Base-by-base conservation (phyloP, 2,888 invertebrate genomes). In the Idaea straminata region DNA sequence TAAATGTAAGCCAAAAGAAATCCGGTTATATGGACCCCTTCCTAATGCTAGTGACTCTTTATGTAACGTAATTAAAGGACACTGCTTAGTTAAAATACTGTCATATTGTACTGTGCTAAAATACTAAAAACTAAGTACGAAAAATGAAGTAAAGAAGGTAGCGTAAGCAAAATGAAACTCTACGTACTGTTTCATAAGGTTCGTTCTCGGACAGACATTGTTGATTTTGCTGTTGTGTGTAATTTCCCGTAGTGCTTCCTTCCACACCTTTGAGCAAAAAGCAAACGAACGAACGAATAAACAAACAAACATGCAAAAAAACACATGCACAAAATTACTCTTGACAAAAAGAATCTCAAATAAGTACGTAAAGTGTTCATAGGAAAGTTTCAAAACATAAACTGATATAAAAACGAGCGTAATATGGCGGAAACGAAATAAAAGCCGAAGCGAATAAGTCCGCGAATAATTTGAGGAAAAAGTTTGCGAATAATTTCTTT, bases 171-270 rank as follows among this genome's bases (percentile, higher is more conserved):
- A 72, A 72, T 61, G 15, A 59, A 66, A 69, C 69, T 69, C 66
- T 85, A 97, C 98, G 95, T 95, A 99, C 99, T 99, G 99, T 94
- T 99, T 99, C 96, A 97, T 98, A 71, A 99, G 95, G 90, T 96
- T 98, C 66, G 97, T 99, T 87, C 96, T 95, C 35, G 98, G 98
- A 89, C 99, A 99, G 75, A 98, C 97, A 92, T 99, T 99, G 93
- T 96, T 97, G 84, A 96, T 96, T 94, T 99, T 99, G 93, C 97
- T 98, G 93, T 98, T 99, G 94, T 99, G 98, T 69, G 99, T 98
- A 82, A 99, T 96, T 78, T 94, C 94, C 77, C 99, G 96, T 71
- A 99, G 94, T 69, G 96, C 95, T 83, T 96, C 95, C 93, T 98
- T 97, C 99, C 99, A 99, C 79, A 94, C 95, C 99, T 99, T 91